phyloP scores from a whole-genome alignment of 1,140 invertebrate genomes.

The Drosophila elegans region DNA sequence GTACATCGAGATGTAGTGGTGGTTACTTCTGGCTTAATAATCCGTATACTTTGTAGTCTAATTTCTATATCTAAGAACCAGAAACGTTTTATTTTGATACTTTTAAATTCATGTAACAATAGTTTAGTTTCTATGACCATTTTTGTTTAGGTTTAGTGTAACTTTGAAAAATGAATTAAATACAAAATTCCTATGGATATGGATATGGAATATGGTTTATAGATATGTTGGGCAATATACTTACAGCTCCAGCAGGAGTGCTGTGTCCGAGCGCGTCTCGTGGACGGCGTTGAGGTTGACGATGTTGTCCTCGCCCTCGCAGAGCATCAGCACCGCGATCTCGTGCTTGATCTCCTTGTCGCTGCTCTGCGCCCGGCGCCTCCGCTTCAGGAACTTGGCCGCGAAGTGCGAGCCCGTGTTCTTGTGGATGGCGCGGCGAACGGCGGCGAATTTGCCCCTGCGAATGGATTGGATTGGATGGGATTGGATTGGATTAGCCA shows the following conservation, averaged over 20 bases:
- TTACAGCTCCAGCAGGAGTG: conserved; percentile 95
- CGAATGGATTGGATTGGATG: conserved; percentile 40
- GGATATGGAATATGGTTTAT: too few relatives aligned
- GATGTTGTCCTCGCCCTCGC: conserved; percentile 91
- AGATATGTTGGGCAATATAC: conserved; percentile 74
- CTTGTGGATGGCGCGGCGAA: conserved; percentile 94
- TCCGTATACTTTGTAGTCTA: too few relatives aligned
- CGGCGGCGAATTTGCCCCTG: conserved; percentile 98
- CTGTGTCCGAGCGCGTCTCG: conserved; percentile 92
- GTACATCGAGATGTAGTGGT: too few relatives aligned
- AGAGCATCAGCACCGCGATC: conserved; percentile 94
- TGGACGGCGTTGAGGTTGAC: conserved; percentile 95
- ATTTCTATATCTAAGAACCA: too few relatives aligned
- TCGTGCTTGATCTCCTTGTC: conserved; percentile 95
- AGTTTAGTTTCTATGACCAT: too few relatives aligned
- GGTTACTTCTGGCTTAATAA: too few relatives aligned
- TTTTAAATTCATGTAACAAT: too few relatives aligned
- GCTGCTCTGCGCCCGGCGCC: conserved; percentile 92
- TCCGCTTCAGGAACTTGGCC: conserved; percentile 97
- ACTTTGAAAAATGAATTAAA: too few relatives aligned
- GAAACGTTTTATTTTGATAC: too few relatives aligned
- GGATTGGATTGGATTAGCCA: conserved; percentile 13
- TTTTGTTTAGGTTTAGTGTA: too few relatives aligned
- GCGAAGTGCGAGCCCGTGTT: conserved; percentile 94
- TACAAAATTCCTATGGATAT: too few relatives aligned